Evolutionary conservation across 30 jellyfish, hydroid and myxozoan genomes (phyloP), one percentile per base, ranked within the genome.

Genomic region (Aurelia aurita): DNA sequence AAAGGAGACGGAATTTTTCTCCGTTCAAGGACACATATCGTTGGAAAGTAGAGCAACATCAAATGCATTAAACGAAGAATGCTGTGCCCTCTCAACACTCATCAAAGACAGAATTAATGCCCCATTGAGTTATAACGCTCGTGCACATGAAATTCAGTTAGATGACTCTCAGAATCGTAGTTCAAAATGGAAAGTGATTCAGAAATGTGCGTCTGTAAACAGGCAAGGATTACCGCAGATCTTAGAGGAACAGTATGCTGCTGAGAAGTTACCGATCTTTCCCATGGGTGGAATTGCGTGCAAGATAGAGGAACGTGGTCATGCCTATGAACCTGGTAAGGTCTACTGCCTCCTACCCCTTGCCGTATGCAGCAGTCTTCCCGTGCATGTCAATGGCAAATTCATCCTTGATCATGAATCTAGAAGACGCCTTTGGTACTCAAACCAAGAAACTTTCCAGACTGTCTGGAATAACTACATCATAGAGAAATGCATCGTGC

Each of bases 261-360:
- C 59, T 3, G 58, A 58, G 11, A 45, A 47, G 58, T 45, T 90
- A 16, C 54, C 67, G 13, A 58, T 90, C 21, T 26, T 90, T 29
- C 97, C 97, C 2, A 84, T 79, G 25, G 97, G 97, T 49, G 97
- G 96, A 8, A 65, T 90, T 47, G 96, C 96, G 1, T 21, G 58
- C 34, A 66, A 68, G 44, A 3, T 12, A 12, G 69, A 82, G 4
- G 64, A 51, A n/a, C 13, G 3, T 21, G 19, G 25, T 16, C 23
- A 22, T 16, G 7, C 35, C 4, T 10, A 9, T 23, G 19, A 59
- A 7, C 16, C 76, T 46, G 90, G 87, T 19, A 63, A 39, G 14
- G 97, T 84, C 19, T 90, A 84, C 60, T 90, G 97, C 60, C 78
- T 78, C 19, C 80, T 90, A 39, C 97, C 97, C 12, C 74, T 90